Evolutionary conservation across 2,888 invertebrate genomes (phyloP).

Genomic region (Acanthopleura granulata): DNA sequence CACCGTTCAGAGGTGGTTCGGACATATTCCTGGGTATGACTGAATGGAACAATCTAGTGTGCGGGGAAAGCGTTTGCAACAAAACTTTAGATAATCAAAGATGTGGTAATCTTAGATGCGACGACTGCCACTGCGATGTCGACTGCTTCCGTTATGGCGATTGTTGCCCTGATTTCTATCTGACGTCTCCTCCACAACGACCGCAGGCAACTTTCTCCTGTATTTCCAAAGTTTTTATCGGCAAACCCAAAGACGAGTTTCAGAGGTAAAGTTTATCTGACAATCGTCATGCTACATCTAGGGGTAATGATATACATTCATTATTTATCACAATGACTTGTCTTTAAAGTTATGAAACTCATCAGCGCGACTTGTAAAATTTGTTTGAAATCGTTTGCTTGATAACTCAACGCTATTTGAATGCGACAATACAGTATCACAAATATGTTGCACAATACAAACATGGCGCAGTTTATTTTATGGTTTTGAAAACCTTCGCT

Average conservation of each 20-base stretch:
- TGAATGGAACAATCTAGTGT: background rate
- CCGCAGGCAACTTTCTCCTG: background rate
- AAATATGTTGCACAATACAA: no score
- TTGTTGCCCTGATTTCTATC: background rate
- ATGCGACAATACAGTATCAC: no score
- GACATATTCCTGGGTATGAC: background rate
- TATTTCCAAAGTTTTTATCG: background rate
- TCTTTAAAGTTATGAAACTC: no score
- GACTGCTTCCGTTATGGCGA: background rate
- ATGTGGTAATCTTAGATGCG: background rate
- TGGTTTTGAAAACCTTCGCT: no score
- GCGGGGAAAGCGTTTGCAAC: background rate
- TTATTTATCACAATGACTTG: background rate
- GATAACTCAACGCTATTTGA: no score
- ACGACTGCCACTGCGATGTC: background rate
- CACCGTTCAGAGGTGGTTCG: background rate
- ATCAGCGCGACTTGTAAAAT: no score
- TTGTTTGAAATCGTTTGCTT: no score
- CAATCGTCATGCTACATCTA: background rate
- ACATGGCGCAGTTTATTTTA: no score
- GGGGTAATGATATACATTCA: background rate
- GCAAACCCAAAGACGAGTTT: background rate
- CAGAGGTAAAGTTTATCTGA: background rate
- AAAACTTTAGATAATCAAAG: background rate
- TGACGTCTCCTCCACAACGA: background rate